These are phyloP conservation scores for Hemitrygon akajei DNA, from an alignment of 2,797 vertebrate species.

Conservation along the genomic window DNA sequence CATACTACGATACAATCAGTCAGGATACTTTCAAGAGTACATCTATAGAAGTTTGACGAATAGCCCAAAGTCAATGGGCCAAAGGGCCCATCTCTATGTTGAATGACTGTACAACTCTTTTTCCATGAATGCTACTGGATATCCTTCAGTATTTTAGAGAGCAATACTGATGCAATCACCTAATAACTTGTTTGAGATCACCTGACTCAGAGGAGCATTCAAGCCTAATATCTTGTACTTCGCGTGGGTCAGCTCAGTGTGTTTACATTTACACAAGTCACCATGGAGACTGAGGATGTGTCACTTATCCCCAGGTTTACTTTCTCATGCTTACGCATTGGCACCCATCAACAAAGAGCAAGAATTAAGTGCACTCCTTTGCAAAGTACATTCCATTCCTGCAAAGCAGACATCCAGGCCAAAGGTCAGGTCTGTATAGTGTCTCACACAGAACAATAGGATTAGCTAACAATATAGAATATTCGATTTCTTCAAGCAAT, in stretches of 20 bases:
- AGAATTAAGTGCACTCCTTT: neutral
- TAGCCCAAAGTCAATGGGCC: too few relatives aligned
- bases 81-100: too few relatives aligned
- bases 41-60: too few relatives aligned
- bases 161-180: neutral
- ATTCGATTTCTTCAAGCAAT: constrained; percentile 15
- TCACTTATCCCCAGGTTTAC: neutral
- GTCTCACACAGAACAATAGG: constrained; percentile 5
- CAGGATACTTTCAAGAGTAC: too few relatives aligned
- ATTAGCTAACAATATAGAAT: constrained; percentile 26
- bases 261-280: neutral
- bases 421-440: constrained; percentile 2
- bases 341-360: neutral
- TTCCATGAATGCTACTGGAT: too few relatives aligned
- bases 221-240: neutral
- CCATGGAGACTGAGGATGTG: neutral
- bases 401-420: neutral
- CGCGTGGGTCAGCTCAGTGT: neutral
- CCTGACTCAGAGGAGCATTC: neutral
- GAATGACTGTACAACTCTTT: too few relatives aligned
- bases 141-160: too few relatives aligned
- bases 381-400: constrained; percentile 24
- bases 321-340: neutral
- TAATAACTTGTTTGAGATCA: neutral
- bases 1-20: too few relatives aligned